These are phyloP conservation scores for Platichthys stellatus DNA, from an alignment of 2,113 vertebrate genomes.

Conservation along the genomic window DNA sequence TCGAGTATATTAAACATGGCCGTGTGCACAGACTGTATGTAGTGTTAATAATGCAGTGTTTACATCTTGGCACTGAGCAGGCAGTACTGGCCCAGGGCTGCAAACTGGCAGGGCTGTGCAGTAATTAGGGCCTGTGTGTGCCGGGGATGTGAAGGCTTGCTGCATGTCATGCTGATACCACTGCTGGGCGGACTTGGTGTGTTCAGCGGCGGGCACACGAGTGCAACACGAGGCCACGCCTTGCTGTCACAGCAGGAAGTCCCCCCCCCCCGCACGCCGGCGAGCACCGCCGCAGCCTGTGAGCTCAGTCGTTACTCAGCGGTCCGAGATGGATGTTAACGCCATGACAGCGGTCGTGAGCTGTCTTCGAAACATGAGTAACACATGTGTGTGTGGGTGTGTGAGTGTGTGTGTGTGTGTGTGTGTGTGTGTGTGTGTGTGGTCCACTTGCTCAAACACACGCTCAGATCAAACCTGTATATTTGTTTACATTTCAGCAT, in stretches of 20 bases:
- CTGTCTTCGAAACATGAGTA: neutral
- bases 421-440: neutral
- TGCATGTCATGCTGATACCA: constrained; percentile 58
- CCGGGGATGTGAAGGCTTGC: constrained; percentile 58
- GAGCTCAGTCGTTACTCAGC: neutral
- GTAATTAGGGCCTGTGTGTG: constrained; percentile 70
- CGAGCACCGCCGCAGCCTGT: constrained; percentile 1
- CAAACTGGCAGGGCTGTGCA: constrained; percentile 58
- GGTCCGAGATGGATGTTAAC: constrained; percentile 9
- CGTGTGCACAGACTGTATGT: constrained; percentile 57
- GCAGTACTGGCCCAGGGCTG: constrained; percentile 66
- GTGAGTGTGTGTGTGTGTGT: neutral
- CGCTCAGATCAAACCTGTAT: neutral
- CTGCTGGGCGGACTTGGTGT: constrained; percentile 34
- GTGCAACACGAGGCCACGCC: constrained; percentile 38
- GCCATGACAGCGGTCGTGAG: neutral
- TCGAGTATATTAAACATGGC: constrained; percentile 49
- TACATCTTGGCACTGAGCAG: constrained; percentile 70
- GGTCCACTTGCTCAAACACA: neutral
- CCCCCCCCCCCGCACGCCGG: neutral
- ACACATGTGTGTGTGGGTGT: neutral
- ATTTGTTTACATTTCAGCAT: neutral
- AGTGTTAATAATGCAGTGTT: constrained; percentile 78
- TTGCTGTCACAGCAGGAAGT: constrained; percentile 32
- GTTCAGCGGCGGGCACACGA: constrained; percentile 25